Evolutionary conservation across 1,140 invertebrate genomes (phyloP), one percentile per base, ranked within the genome.

Genomic region (Cyrtorhinus lividipennis): DNA sequence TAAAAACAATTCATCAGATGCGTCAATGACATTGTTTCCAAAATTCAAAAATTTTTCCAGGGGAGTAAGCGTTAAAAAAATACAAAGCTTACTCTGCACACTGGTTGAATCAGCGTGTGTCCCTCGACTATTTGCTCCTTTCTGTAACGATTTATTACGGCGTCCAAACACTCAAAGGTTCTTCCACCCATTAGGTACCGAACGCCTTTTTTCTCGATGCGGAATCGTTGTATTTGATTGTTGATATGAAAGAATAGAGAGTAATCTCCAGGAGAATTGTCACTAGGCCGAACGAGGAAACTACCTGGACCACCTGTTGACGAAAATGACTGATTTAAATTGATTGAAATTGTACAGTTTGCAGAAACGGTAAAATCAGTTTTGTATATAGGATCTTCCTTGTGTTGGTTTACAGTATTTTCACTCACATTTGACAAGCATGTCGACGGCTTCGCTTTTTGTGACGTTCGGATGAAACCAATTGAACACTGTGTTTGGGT

Each of bases 71-170:
- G n/a, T n/a, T n/a, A n/a, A n/a, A n/a, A n/a, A n/a, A n/a, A n/a
- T n/a, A n/a, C n/a, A 61, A 61, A 26, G 68, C 65, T 74, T 73
- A 81, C 79, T 70, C 78, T 77, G 62, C 76, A 73, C 2, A 91
- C 90, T 24, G 93, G 88, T 74, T 90, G 87, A 67, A 88, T 85
- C 26, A 98, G 78, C 15, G 89, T 92, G 68, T 92, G 89, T 0
- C 94, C 94, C 76, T 97, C 94, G 0, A 97, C 91, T 71, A 98
- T 98, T 74, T 98, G 93, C 73, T 98, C 94, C 70, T 90, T 95
- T 67, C 90, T 85, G 75, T 98, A 98, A 66, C 87, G 80, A 74
- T 94, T 92, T 64, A 98, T 95, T 5, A 98, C 93, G 23, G 91
- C 90, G 74, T 95, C 92, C 53, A 98, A 77, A 75, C 93, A 97